Evolutionary conservation across 2,113 vertebrate species (phyloP), one percentile per base, ranked within the genome.

Genomic region (Cyanistes caeruleus): DNA sequence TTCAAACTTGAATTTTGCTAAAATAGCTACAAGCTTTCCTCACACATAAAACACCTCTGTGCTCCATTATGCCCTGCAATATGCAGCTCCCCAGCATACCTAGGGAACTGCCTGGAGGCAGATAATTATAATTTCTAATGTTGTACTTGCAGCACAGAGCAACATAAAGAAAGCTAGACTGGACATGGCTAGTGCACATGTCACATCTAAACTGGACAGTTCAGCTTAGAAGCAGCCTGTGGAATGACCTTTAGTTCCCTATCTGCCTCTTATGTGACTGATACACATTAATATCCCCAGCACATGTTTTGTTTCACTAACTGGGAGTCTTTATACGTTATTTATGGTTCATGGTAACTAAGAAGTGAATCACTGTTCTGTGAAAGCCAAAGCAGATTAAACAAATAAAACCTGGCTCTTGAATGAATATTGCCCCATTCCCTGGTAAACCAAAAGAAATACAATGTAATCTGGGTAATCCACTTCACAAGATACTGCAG

Each of bases 41-140:
- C 64, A 81, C 41, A 52, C 65, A 72, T 78, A 81, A 84, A 91
- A 63, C 60, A 70, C 44, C 62, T 80, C 39, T 62, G 23, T 76
- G 41, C 73, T 90, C 84, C 84, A 60, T 15, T 80, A 68, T 46
- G 33, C 39, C 43, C 79, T 84, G 83, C 68, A 92, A 67, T 35
- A 68, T 7, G 31, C 56, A 81, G 37, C 35, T 78, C 68, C 53
- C 43, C 25, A 68, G 56, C n/a, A 46, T 10, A 89, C 69, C 80
- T 16, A 64, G 44, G 31, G 80, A 89, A 68, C 25, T 75, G 92
- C 90, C 88, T 82, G 53, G 62, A 89, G 80, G 85, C 76, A 68
- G 51, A 25, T 27, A 84, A 93, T 94, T 82, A 39, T 58, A 93
- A 94, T 95, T 95, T 92, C 69, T 90, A 87, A 93, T 51, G 64